Evolutionary conservation across 2,113 vertebrate genomes (phyloP).

Genomic region (Engraulis encrasicolus): DNA sequence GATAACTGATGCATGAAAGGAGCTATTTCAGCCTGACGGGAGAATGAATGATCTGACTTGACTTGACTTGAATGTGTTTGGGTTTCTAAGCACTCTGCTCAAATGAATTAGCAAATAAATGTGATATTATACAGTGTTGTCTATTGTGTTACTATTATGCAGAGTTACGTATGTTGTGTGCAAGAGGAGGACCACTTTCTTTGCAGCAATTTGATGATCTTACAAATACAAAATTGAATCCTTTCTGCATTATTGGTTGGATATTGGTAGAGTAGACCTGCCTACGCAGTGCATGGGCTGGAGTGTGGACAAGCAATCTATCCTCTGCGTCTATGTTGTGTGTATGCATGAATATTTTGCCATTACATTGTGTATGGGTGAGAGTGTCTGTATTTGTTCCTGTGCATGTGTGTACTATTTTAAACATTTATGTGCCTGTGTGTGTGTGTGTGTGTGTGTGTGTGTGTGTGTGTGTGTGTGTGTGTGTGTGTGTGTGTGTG

Average conservation of each 20-base stretch:
- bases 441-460: background rate
- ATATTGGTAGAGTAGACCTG: background rate
- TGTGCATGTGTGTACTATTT: conserved; percentile 17
- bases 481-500: background rate
- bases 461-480: background rate
- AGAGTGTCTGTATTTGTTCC: conserved; percentile 9
- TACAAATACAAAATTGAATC: background rate
- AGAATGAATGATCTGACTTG: too few relatives aligned
- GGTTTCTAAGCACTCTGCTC: background rate
- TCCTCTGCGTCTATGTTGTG: background rate
- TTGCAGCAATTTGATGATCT: background rate
- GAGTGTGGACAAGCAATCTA: background rate
- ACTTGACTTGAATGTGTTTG: background rate
- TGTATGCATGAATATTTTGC: background rate
- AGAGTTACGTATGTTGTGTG: too few relatives aligned
- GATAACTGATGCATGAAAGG: background rate
- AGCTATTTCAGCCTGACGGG: background rate
- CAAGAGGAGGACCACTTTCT: background rate
- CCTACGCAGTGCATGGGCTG: background rate
- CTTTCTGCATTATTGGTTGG: background rate
- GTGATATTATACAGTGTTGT: too few relatives aligned
- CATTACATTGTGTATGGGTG: background rate
- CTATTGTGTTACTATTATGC: too few relatives aligned
- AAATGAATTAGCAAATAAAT: too few relatives aligned
- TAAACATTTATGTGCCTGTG: too few relatives aligned